Evolutionary conservation across 2,797 vertebrate species (phyloP), one percentile per base, ranked within the genome.

Genomic region (Etheostoma perlongum): DNA sequence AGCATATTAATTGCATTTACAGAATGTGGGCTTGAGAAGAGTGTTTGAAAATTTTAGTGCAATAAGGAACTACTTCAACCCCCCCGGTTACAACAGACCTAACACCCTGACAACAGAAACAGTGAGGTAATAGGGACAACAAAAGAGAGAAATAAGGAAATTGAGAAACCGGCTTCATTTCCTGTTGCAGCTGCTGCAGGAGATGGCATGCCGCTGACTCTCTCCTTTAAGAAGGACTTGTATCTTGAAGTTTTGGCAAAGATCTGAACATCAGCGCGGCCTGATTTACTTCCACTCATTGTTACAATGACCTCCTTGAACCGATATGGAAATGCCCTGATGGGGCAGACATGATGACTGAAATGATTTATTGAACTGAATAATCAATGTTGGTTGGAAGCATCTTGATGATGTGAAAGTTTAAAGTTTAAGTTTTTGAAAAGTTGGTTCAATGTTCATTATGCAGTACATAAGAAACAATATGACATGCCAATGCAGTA

Each of bases 231-330:
- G 67, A 91, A 88, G 0, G 76, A 58, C 2, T 66, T 58, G 4
- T 88, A 91, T 55, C 3, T 76, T 48, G 84, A 86, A 0, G 67
- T 53, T 72, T 77, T 89, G 36, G 62, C 7, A 51, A 92, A 90
- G 59, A 76, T 59, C 25, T 88, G 85, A n/a, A 89, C 11, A 16
- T 88, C 76, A 19, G 74, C 61, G 2, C 27, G 57, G 18, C 9
- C 6, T 0, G 69, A 51, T 84, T 68, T 80, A 40, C 52, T 66
- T 55, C 23, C 64, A 68, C 27, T 76, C n/a, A 47, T 6, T 21
- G 59, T 62, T 19, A 87, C 59, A 0, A 85, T 62, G 1, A 78
- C 91, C 8, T 54, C 80, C 52, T 90, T 82, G 79, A 87, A 91
- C 89, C 90, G 25, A 25, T 25, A 3, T 25, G 25, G 25, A 25